Conservation (phyloP, 2,888 invertebrate genomes). For the Baccha elongata region DNA sequence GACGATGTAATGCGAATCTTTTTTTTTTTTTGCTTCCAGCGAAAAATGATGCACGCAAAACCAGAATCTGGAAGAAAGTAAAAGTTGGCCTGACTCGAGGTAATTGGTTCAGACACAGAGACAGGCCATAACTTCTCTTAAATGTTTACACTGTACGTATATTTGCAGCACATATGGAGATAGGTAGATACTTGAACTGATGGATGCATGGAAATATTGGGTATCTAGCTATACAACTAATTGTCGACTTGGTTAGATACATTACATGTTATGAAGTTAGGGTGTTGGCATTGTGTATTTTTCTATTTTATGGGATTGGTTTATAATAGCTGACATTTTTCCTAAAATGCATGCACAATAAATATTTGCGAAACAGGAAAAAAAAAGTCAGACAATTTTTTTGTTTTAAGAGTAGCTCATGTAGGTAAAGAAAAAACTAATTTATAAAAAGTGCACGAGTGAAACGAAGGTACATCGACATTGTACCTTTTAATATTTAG, state of each 20-base stretch:
- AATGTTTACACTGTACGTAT: not conserved
- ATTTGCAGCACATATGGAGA: not conserved
- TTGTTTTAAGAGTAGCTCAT: too few relatives aligned
- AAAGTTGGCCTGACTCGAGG: constrained; percentile 50
- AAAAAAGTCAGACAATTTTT: too few relatives aligned
- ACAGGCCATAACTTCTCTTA: constrained; percentile 28
- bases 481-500: too few relatives aligned
- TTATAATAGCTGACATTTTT: constrained; percentile 9
- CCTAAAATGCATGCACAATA: too few relatives aligned
- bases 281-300: constrained; percentile 44
- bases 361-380: not conserved
- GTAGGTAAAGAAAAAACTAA: too few relatives aligned
- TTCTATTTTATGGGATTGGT: constrained; percentile 33
- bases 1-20: constrained; percentile 56
- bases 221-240: too few relatives aligned
- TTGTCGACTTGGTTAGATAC: constrained; percentile 24
- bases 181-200: not conserved
- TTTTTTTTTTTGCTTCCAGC: constrained; percentile 18
- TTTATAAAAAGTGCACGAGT: too few relatives aligned
- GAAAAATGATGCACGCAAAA: constrained; percentile 41
- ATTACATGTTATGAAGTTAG: constrained; percentile 22
- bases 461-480: too few relatives aligned
- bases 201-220: not conserved
- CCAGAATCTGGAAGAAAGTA: constrained; percentile 68
- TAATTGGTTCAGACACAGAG: constrained; percentile 39